Evolutionary conservation across 2,113 vertebrate species (phyloP), one percentile per base, ranked within the genome.

Genomic region (Odobenus rosmarus): DNA sequence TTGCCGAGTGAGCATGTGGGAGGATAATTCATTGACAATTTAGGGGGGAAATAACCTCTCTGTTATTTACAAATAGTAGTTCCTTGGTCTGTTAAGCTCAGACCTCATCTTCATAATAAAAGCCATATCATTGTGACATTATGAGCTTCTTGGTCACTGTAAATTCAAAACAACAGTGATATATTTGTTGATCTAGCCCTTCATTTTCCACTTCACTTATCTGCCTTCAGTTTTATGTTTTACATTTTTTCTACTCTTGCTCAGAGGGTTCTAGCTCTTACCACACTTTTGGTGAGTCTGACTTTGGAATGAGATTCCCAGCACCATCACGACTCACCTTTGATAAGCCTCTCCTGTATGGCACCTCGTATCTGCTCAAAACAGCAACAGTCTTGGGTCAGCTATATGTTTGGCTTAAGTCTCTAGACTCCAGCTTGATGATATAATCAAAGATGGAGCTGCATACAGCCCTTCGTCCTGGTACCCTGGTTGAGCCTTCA

Each of bases 381-480:
- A 93, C 39, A 87, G 69, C 21, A 64, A 36, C 24, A 67, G 19
- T 87, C 59, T 72, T 0, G 3, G n/a, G 18, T 49, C 82, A 69
- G 31, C 24, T 59, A 36, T 77, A 64, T 36, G 88, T 94, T 93
- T 71, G 81, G 31, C 61, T 87, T 26, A 57, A 74, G 61, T 62
- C 36, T 84, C 33, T 88, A 61, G 39, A 83, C 49, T 85, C 76
- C 77, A 88, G 21, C 18, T 76, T 96, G 62, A 74, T 88, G 81
- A 80, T 92, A 92, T 93, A 90, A 97, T 96, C 77, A 93, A 69
- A 69, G 42, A 53, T 91, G 19, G 16, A 74, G 13, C 74, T 96
- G 82, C 13, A 7, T 77, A 59, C 42, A 88, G 92, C 51, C 46
- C 36, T 96, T 85, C 53, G 51, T 93, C 95, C 64, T 86, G 72